Evolutionary conservation across 2,888 invertebrate species (phyloP).

Genomic region (Lithosia quadra): DNA sequence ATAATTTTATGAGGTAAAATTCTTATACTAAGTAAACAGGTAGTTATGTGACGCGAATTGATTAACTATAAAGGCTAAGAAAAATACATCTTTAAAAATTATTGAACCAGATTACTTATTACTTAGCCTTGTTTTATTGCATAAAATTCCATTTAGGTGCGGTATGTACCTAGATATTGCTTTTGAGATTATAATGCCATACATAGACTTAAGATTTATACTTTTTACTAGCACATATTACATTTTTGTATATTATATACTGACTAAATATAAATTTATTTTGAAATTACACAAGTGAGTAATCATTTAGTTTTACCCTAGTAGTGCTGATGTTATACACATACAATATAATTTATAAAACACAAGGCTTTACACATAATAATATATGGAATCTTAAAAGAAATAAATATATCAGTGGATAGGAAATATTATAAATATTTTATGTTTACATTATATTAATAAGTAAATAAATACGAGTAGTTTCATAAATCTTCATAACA

Average conservation of each 20-base stretch:
- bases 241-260: background rate
- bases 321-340: background rate
- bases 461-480: constrained; percentile 41
- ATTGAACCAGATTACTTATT: background rate
- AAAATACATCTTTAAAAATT: constrained; percentile 5
- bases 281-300: constrained; percentile 6
- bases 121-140: constrained; percentile 7
- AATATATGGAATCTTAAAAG: constrained; percentile 17
- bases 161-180: background rate
- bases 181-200: constrained; percentile 1
- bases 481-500: constrained; percentile 51
- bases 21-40: constrained; percentile 14
- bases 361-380: constrained; percentile 13
- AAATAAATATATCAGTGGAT: constrained; percentile 26
- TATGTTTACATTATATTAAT: constrained; percentile 33
- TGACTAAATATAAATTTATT: background rate
- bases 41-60: constrained; percentile 12
- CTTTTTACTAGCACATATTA: background rate
- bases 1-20: constrained; percentile 21
- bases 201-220: background rate
- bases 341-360: constrained; percentile 17
- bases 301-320: background rate
- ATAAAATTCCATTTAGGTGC: background rate
- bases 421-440: constrained; percentile 30
- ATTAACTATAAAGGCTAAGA: background rate